Evolutionary conservation across 2,113 vertebrate genomes (phyloP).

Genomic region (Sylvietta virens): DNA sequence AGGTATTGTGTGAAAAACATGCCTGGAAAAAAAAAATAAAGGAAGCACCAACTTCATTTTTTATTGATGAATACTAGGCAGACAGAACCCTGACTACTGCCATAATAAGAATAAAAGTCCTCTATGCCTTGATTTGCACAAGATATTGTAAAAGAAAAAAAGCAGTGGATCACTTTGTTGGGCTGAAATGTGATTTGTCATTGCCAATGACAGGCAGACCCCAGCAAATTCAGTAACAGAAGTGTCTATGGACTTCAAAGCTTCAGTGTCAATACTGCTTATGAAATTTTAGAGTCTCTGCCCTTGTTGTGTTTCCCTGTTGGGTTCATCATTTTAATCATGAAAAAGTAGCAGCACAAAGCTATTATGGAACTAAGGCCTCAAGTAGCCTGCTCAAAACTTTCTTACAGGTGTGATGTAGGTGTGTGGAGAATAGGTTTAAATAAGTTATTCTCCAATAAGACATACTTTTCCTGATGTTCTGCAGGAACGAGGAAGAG

Average conservation of each 20-base stretch:
- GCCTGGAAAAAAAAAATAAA: neutral
- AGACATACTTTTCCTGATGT: neutral
- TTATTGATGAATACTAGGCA: neutral
- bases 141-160: neutral
- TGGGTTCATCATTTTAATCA: neutral
- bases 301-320: neutral
- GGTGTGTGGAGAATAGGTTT: neutral
- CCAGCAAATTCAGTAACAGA: neutral
- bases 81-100: neutral
- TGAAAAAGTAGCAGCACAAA: neutral
- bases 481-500: neutral
- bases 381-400: neutral
- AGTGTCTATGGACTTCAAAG: neutral
- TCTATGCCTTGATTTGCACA: neutral
- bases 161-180: neutral
- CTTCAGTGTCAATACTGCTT: neutral
- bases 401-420: neutral
- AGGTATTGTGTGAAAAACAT: neutral
- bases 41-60: neutral
- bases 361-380: neutral
- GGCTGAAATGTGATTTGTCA: neutral
- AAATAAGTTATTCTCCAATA: neutral
- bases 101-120: neutral
- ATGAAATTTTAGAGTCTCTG: neutral
- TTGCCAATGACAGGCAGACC: neutral